Evolutionary conservation across 2,113 vertebrate species (phyloP).

Genomic region (Procavia capensis): DNA sequence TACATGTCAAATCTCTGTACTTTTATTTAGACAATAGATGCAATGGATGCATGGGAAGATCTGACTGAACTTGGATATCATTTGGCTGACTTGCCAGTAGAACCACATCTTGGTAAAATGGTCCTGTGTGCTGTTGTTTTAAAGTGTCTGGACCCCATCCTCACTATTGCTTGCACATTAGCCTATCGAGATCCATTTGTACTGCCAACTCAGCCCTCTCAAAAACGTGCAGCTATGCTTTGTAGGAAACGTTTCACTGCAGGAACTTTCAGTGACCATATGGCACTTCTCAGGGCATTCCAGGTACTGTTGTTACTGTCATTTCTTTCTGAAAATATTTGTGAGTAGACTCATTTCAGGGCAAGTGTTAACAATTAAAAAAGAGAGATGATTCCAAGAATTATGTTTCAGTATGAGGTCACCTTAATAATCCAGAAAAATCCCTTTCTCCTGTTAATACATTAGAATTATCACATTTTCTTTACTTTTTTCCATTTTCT

Average conservation of each 20-base stretch:
- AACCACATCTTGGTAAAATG: slow-evolving; percentile 99
- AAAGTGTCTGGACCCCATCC: slow-evolving; percentile 97
- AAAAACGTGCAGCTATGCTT: slow-evolving; percentile 92
- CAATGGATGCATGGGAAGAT: slow-evolving; percentile 96
- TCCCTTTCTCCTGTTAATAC: slow-evolving; percentile 36
- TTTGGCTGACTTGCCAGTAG: slow-evolving; percentile 95
- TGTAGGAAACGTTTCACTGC: slow-evolving; percentile 93
- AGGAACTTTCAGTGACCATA: slow-evolving; percentile 96
- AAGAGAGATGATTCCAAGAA: neutral
- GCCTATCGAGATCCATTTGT: slow-evolving; percentile 96
- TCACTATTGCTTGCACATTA: slow-evolving; percentile 96
- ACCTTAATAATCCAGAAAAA: slow-evolving; percentile 29
- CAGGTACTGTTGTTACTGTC: slow-evolving; percentile 88
- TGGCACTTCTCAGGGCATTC: slow-evolving; percentile 96
- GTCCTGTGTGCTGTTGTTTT: slow-evolving; percentile 94
- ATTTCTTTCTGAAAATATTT: slow-evolving; percentile 43
- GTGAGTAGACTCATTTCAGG: slow-evolving; percentile 15
- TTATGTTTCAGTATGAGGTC: slow-evolving; percentile 57
- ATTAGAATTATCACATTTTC: slow-evolving; percentile 14
- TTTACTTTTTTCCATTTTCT: slow-evolving; percentile 3
- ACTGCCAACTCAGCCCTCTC: slow-evolving; percentile 92
- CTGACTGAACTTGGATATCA: slow-evolving; percentile 96
- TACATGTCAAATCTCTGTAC: neutral
- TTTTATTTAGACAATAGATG: slow-evolving; percentile 92
- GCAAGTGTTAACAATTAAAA: slow-evolving; percentile 2